These are phyloP conservation scores for Mimachlamys varia DNA, from an alignment of 2,888 invertebrate species.

Conservation along the genomic window DNA sequence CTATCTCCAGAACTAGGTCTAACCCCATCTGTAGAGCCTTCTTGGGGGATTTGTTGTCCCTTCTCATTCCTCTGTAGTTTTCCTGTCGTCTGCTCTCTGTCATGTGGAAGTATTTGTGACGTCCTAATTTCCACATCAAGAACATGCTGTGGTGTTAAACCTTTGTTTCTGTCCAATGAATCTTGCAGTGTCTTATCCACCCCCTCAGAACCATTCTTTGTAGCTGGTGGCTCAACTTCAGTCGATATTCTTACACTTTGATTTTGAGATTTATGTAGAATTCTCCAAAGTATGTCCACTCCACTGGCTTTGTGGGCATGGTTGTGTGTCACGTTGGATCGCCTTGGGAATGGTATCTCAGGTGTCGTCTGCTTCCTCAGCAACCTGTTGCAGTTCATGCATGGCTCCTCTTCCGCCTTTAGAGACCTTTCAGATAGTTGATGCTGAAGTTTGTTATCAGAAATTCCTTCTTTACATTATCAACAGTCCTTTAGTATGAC, in stretches of 20 bases:
- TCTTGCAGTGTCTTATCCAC: not conserved
- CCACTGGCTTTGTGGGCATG: not conserved
- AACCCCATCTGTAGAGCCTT: not conserved
- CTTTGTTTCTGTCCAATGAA: not conserved
- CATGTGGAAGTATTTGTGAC: too few species aligned
- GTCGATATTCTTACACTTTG: not conserved
- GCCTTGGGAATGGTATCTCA: not conserved
- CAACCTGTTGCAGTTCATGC: not conserved
- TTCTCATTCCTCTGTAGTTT: too few species aligned
- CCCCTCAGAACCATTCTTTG: not conserved
- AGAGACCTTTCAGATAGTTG: slow-evolving; percentile 33
- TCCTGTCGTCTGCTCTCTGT: too few species aligned
- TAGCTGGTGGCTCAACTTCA: not conserved
- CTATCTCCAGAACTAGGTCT: slow-evolving; percentile 17
- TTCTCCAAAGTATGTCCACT: not conserved
- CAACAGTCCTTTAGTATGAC: slow-evolving; percentile 11
- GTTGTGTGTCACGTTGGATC: not conserved
- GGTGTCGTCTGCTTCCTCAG: not conserved
- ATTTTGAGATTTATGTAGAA: not conserved
- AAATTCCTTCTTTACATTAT: slow-evolving; percentile 21
- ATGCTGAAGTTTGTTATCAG: slow-evolving; percentile 33
- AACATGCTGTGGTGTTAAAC: not conserved
- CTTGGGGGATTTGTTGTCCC: too few species aligned
- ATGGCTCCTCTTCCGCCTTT: not conserved
- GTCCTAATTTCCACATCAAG: not conserved